Conservation (phyloP, 2,888 invertebrate species). For the Diabrotica balteata region DNA sequence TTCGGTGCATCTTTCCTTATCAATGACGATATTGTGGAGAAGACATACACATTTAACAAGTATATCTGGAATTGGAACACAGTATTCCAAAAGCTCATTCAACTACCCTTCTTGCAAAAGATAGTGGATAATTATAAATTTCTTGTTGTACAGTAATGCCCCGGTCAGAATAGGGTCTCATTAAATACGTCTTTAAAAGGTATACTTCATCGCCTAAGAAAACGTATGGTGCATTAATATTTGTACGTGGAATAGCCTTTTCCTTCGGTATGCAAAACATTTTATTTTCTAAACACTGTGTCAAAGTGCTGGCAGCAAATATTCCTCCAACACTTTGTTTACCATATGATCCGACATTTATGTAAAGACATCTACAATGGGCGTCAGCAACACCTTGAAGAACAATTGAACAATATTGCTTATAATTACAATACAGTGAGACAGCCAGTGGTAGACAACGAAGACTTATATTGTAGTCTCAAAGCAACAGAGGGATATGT, state of each 20-base stretch:
- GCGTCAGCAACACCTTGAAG: no score
- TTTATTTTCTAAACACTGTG: conserved; percentile 3
- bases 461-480: no score
- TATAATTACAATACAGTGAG: no score
- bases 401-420: no score
- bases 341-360: no score
- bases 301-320: conserved; percentile 9
- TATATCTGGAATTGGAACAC: conserved; percentile 29
- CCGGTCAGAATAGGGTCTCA: conserved; percentile 27
- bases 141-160: no score
- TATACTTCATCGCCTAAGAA: conserved; percentile 31
- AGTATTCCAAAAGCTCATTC: conserved; percentile 33
- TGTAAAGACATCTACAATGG: no score
- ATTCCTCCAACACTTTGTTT: conserved; percentile 20
- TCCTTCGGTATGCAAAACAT: conserved; percentile 1
- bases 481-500: no score
- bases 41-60: no score
- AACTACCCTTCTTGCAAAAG: conserved; percentile 26
- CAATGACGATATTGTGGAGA: no score
- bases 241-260: conserved; percentile 9
- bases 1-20: no score
- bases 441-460: no score
- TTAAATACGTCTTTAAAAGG: conserved; percentile 29
- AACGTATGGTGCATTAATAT: conserved; percentile 19
- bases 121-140: conserved; percentile 22